A percentile compares a stretch with the other conserved stretches of the same genome.
These are phyloP conservation scores for Euphonia xanthogaster DNA, from an alignment of 2,797 vertebrate species.

Conservation along the genomic window DNA sequence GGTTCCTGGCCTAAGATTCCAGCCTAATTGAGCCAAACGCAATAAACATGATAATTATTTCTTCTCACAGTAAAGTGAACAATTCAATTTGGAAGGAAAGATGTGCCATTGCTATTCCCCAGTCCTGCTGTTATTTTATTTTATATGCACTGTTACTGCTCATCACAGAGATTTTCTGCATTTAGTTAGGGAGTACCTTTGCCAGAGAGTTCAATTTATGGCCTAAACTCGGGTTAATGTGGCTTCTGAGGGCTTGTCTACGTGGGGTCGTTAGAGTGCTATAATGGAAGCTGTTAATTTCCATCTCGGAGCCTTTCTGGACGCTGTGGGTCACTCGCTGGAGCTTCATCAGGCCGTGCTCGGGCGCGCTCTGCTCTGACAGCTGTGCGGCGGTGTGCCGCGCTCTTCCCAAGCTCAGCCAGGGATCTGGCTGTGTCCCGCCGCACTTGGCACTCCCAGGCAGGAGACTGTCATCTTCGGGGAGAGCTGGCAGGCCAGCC, in stretches of 20 bases:
- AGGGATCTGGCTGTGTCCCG: neutral
- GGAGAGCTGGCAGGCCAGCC: neutral
- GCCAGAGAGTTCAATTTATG: slow-evolving; percentile 52
- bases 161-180: slow-evolving; percentile 27
- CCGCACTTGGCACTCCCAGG: neutral
- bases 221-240: slow-evolving; percentile 12
- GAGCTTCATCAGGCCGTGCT: neutral
- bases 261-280: neutral
- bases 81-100: slow-evolving; percentile 64
- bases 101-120: slow-evolving; percentile 42
- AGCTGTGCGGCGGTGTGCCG: neutral
- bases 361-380: neutral
- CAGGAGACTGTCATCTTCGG: neutral
- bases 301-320: neutral
- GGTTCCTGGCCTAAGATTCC: slow-evolving; percentile 58
- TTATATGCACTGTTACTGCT: slow-evolving; percentile 50
- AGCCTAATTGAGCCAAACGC: slow-evolving; percentile 56
- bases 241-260: slow-evolving; percentile 27
- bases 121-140: slow-evolving; percentile 60
- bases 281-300: slow-evolving; percentile 22
- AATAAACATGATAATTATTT: slow-evolving; percentile 61
- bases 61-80: slow-evolving; percentile 56
- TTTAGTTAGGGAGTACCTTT: slow-evolving; percentile 32
- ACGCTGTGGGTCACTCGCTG: accelerated
- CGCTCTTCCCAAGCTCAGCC: accelerated